Evolutionary conservation across 2,888 invertebrate genomes (phyloP).

Genomic region (Catocala nupta): DNA sequence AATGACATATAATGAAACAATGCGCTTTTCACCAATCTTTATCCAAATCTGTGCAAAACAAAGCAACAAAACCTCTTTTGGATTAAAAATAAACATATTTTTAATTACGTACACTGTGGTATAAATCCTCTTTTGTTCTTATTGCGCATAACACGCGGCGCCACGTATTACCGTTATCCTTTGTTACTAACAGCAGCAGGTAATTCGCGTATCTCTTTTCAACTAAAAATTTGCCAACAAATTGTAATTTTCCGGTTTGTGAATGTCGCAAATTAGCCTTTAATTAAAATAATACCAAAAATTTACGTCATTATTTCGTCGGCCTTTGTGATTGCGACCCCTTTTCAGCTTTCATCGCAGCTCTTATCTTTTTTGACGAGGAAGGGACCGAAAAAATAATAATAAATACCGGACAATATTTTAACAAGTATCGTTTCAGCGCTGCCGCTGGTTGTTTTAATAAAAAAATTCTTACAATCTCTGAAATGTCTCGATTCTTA

Average conservation of each 20-base stretch:
- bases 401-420: slow-evolving; percentile 66
- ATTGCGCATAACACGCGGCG: slow-evolving; percentile 2
- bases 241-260: slow-evolving; percentile 69
- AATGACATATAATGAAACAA: too few relatives aligned
- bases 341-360: slow-evolving; percentile 64
- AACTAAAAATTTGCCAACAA: slow-evolving; percentile 58
- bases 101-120: slow-evolving; percentile 24
- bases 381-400: slow-evolving; percentile 62
- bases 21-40: too few relatives aligned
- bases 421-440: slow-evolving; percentile 38
- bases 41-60: too few relatives aligned
- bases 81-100: slow-evolving; percentile 7
- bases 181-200: slow-evolving; percentile 22
- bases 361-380: slow-evolving; percentile 67
- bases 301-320: slow-evolving; percentile 73
- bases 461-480: slow-evolving; percentile 33
- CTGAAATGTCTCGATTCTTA: neutral
- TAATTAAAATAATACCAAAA: slow-evolving; percentile 82
- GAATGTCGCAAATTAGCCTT: slow-evolving; percentile 78
- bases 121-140: slow-evolving; percentile 13
- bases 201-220: slow-evolving; percentile 52
- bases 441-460: slow-evolving; percentile 37
- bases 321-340: slow-evolving; percentile 76
- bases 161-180: slow-evolving; percentile 12
- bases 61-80: too few relatives aligned